Evolutionary conservation across 2,797 vertebrate genomes (phyloP), one percentile per base, ranked within the genome.

Genomic region (Chloroceryle amazona): DNA sequence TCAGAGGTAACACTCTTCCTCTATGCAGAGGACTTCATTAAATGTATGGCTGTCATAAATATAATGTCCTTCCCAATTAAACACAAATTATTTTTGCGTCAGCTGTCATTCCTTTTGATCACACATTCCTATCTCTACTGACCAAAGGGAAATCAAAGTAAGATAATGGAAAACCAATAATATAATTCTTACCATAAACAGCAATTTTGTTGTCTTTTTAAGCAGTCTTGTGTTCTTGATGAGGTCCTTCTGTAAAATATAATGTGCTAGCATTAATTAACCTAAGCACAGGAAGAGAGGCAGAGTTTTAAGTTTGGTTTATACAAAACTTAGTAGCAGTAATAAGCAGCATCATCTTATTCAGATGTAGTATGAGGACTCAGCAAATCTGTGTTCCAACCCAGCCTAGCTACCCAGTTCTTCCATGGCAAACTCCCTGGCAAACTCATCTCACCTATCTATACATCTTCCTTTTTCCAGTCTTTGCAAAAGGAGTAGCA

Each of bases 121-220:
- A 51, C 0, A 0, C 62, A 41, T 49, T 88, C 20, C 15, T 60
- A 33, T 44, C 61, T 68, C 31, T 86, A 60, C 9, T 25, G 29
- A 72, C 16, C 8, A 65, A 71, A 73, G 23, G 31, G 85, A 76
- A 52, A 89, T 35, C 42, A 89, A 94, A 91, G 18, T 31, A 88
- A 89, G 89, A 93, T 93, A 37, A 52, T 37, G 4, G 61, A 91
- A 96, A 92, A 81, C 3, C 3, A 13, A 12, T 25, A 89, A 22
- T 49, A 85, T 82, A 39, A 83, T 44, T 52, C 96, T 98, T 98
- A 98, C 98, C 97, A 98, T 97, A 90, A 98, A 98, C 31, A 96
- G 54, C 9, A 78, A 82, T 97, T 97, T 97, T 33, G 93, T 95
- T 81, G 97, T 93, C 96, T 97, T 97, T 97, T 97, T 98, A 83